Evolutionary conservation across 2,113 vertebrate genomes (phyloP), one percentile per base, ranked within the genome.

Genomic region (Hemicordylus capensis): DNA sequence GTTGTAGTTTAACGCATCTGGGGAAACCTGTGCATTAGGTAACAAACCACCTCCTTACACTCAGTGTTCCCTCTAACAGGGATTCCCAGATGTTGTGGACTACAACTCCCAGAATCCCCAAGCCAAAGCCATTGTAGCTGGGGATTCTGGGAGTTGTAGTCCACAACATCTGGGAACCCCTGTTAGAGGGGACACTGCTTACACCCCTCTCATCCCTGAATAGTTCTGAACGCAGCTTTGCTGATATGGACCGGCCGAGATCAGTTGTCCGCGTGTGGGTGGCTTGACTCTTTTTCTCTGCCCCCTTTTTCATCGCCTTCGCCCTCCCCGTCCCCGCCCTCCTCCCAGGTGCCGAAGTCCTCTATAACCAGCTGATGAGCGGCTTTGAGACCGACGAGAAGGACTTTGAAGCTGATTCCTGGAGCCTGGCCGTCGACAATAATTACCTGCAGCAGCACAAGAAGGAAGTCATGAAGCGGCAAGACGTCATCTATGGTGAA

Each of bases 401-500:
- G 91, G 98, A 98, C 80, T 99, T 99, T 2, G 95, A 97, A 28
- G 98, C 98, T 0, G 98, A 99, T 77, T 99, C 98, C 0, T 99
- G 98, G 98, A 99, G 98, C 92, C 94, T 97, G 84, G 98, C 97
- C 0, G 98, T 99, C 64, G 98, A 99, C 24, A 95, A 93, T 85
- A 89, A 91, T 76, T 99, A 97, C 94, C 89, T 99, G 67, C 98
- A 99, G 93, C 95, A 97, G 61, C 98, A 98, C 63, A 96, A 97
- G 81, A 98, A 98, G 94, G 98, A 98, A 0, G 92, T 98, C 80
- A 99, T 98, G 96, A 99, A 99, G 84, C 96, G 98, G 46, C 98
- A 99, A 93, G 98, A 99, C 0, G 98, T 99, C 93, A 98, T 99
- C 88, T 99, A 98, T 0, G 98, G 98, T 99, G 91, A 94, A 93